These are phyloP conservation scores for Solen grandis DNA, from an alignment of 1,140 invertebrate species.

Conservation along the genomic window DNA sequence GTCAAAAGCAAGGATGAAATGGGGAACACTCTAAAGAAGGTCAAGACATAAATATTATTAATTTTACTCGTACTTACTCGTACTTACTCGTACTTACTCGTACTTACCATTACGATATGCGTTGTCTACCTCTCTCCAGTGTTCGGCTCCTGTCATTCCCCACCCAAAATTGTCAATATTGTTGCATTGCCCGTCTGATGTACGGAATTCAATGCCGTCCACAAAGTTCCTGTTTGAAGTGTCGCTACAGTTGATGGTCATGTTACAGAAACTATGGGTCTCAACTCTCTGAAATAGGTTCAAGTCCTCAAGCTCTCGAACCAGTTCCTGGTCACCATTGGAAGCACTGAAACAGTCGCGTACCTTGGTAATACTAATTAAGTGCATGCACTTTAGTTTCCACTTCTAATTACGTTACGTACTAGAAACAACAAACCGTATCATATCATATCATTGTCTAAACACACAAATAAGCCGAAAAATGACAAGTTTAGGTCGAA, in stretches of 20 bases:
- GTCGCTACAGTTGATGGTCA: conserved; percentile 4
- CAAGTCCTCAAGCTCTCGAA: too few relatives aligned
- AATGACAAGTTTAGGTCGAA: too few relatives aligned
- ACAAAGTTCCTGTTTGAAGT: background rate
- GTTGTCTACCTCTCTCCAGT: background rate
- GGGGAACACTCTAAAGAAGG: background rate
- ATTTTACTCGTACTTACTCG: background rate
- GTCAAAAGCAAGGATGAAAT: background rate
- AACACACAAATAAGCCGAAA: too few relatives aligned
- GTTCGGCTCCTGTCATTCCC: conserved; percentile 20
- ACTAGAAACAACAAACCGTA: too few relatives aligned
- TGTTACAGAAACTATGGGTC: background rate
- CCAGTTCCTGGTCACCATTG: too few relatives aligned
- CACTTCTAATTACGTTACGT: too few relatives aligned
- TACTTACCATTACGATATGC: conserved; percentile 32
- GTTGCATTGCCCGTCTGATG: background rate
- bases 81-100: background rate
- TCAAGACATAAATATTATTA: background rate
- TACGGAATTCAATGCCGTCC: conserved; percentile 16
- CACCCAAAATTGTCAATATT: conserved; percentile 17
- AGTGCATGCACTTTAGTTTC: too few relatives aligned
- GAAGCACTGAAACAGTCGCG: too few relatives aligned
- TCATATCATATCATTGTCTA: too few relatives aligned
- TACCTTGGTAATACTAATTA: too few relatives aligned
- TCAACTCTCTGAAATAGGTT: too few relatives aligned